phyloP scores from a whole-genome alignment of 2,797 vertebrate genomes.

The Falco novaeseelandiae region DNA sequence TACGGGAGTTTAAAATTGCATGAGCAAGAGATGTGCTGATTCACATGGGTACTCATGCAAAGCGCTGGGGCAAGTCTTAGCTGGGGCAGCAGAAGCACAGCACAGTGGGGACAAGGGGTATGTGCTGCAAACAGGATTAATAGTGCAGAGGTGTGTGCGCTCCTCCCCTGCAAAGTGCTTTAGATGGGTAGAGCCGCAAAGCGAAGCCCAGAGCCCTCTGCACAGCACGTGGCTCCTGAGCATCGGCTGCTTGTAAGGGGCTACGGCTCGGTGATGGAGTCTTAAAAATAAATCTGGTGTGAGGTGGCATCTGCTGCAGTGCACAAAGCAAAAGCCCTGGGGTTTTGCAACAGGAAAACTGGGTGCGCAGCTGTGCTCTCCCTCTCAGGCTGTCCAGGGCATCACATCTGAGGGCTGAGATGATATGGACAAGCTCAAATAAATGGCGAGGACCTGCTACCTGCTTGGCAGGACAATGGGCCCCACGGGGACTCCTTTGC shows the following conservation, averaged over 20 bases:
- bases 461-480: background rate
- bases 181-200: background rate
- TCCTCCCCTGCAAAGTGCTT: background rate
- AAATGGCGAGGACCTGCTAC: background rate
- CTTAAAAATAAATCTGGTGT: background rate
- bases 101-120: background rate
- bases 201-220: background rate
- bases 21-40: background rate
- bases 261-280: background rate
- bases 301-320: background rate
- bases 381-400: background rate
- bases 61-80: background rate
- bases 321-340: background rate
- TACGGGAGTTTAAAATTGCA: background rate
- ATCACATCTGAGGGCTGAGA: background rate
- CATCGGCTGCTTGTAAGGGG: background rate
- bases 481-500: background rate
- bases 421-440: background rate
- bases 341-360: background rate
- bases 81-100: background rate
- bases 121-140: background rate
- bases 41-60: background rate
- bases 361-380: background rate
- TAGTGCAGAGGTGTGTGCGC: fast-evolving
- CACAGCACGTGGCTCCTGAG: background rate